Percentiles rank a stretch among this genome's conserved stretches.
Conservation (phyloP, 2,888 invertebrate species). For the Hedychridium roseum region DNA sequence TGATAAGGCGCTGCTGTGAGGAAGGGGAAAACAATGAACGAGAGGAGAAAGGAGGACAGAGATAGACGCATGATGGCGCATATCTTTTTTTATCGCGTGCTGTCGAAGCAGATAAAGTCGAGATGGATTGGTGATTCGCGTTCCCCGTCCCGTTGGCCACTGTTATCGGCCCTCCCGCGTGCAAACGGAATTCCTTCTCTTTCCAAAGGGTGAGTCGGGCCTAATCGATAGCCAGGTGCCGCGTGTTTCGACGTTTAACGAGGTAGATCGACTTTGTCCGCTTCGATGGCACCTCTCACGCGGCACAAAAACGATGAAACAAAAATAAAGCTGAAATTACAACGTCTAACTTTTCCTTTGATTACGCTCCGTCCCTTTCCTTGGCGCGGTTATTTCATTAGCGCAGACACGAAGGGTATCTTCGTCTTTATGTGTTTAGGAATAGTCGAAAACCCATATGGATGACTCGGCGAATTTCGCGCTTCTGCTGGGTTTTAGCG, state of each 20-base stretch:
- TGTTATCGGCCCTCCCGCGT: background rate
- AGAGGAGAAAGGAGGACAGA: background rate
- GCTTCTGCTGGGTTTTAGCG: constrained; percentile 3
- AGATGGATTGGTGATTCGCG: background rate
- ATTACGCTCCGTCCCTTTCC: background rate
- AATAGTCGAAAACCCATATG: background rate
- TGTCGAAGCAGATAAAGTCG: constrained; percentile 1
- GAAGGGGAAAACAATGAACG: background rate
- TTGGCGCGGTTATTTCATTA: background rate
- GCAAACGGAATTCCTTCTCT: background rate
- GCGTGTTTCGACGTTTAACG: background rate
- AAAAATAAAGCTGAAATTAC: constrained; percentile 1
- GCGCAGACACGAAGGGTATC: background rate
- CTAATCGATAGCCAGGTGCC: background rate
- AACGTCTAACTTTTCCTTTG: background rate
- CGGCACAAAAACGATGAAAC: background rate
- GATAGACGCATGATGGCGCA: background rate
- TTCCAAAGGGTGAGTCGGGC: background rate
- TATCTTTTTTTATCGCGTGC: constrained; percentile 1
- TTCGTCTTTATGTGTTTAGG: background rate
- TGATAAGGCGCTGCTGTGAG: no score
- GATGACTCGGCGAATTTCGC: constrained; percentile 5
- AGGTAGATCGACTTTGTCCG: background rate
- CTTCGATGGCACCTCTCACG: background rate
- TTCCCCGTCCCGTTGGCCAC: background rate